Evolutionary conservation across 2,797 vertebrate species (phyloP), one percentile per base, ranked within the genome.

Genomic region (Triplophysa yarkandensis): DNA sequence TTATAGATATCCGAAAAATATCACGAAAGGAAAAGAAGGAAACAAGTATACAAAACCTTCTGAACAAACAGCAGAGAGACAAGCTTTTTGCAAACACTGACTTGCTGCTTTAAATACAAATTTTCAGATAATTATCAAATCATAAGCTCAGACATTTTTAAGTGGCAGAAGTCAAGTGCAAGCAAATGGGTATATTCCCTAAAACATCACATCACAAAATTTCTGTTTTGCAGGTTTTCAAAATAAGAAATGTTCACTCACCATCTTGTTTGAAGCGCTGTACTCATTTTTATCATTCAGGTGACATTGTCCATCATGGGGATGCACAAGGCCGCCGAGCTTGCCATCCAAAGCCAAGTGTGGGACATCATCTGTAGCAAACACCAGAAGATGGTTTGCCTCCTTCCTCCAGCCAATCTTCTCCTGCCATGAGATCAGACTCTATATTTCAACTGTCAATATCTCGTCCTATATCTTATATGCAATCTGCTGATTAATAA

Each of bases 321-420:
- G 97, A 82, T 95, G 92, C 34, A 99, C 96, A 21, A 99, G 90
- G 1, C 97, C 97, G 0, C 94, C 97, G 44, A 99, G 90, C 76
- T 95, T 92, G 34, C 97, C 97, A 6, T 99, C 97, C 88, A 99
- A 89, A 2, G 97, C 97, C 0, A 99, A 92, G 85, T 99, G 97
- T 11, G 96, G 97, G 4, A 97, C 95, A 0, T 98, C 97, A 0
- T 98, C 97, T 0, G 97, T 97, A 3, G 96, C 93, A 74, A 98
- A 98, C 61, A 99, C 95, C 88, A 99, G 90, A 82, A 99, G 87
- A 80, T 99, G 97, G 74, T 94, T 94, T 0, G 97, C 97, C 68
- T 96, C 97, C 79, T 98, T 98, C 44, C 97, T 93, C 97, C 97
- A 99, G 32, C 97, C 97, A 0, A 99, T 96, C 83, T 91, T 92